Conservation (phyloP, 2,113 vertebrate species). For the Arenaria interpres region DNA sequence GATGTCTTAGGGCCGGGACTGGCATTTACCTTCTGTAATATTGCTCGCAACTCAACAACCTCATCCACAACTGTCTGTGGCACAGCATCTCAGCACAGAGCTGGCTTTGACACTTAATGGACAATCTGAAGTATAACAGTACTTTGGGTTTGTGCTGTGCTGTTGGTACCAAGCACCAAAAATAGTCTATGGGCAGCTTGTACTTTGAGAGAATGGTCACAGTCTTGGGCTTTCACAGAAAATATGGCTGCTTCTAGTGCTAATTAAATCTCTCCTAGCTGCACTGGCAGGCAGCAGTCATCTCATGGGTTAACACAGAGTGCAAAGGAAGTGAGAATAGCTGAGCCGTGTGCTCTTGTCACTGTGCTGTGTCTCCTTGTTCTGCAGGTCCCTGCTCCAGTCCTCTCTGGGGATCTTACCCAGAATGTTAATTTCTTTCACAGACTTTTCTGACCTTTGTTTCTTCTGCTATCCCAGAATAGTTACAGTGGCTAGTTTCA, state of each 20-base stretch:
- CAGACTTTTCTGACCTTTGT: not conserved
- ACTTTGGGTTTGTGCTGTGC: not conserved
- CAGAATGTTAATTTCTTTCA: not conserved
- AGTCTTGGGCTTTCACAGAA: not conserved
- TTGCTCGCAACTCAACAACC: not conserved
- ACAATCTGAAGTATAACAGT: not conserved
- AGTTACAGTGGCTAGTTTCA: not conserved
- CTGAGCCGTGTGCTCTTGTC: not conserved
- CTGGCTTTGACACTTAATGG: not conserved
- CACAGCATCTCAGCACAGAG: not conserved
- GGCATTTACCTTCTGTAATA: not conserved
- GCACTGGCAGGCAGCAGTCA: not conserved
- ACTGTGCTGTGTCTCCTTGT: not conserved
- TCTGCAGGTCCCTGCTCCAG: not conserved
- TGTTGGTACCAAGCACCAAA: not conserved
- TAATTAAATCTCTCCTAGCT: not conserved
- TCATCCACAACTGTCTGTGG: not conserved
- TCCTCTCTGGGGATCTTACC: not conserved
- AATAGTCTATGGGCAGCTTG: not conserved
- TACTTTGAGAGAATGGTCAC: not conserved
- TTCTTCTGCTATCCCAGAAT: not conserved
- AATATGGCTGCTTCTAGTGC: not conserved
- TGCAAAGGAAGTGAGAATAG: not conserved
- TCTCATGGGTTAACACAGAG: not conserved
- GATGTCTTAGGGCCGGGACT: not conserved